phyloP scores from a whole-genome alignment of 2,113 vertebrate species.

The Anarrhichthys ocellatus region DNA sequence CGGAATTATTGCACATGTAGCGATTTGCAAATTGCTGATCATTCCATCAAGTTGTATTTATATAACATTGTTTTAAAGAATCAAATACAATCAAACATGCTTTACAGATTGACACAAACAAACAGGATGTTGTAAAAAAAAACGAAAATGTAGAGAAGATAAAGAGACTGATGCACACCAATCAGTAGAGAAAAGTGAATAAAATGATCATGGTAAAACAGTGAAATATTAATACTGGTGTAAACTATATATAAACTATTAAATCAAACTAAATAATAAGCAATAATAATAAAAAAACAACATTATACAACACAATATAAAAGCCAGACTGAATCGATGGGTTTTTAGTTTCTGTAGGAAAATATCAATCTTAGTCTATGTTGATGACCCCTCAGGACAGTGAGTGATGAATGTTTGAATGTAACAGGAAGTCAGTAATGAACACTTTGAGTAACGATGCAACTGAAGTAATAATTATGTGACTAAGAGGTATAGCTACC shows the following conservation, averaged over 20 bases:
- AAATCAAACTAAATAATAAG: background rate
- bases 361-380: background rate
- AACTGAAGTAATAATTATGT: background rate
- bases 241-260: background rate
- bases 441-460: background rate
- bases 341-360: background rate
- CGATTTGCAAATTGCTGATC: background rate
- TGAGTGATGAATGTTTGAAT: background rate
- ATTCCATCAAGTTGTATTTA: background rate
- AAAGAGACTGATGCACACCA: background rate
- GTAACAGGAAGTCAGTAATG: background rate
- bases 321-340: background rate
- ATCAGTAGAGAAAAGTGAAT: background rate
- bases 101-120: background rate
- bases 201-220: background rate
- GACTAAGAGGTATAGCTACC: background rate
- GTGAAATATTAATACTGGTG: background rate
- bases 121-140: background rate
- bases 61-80: background rate
- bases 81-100: background rate
- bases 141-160: background rate
- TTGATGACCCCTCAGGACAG: background rate
- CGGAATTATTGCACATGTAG: background rate
- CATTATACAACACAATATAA: background rate
- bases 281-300: background rate